Evolutionary conservation across 30 jellyfish, hydroid and myxozoan species (phyloP).

Genomic region (Hydra vulgaris): DNA sequence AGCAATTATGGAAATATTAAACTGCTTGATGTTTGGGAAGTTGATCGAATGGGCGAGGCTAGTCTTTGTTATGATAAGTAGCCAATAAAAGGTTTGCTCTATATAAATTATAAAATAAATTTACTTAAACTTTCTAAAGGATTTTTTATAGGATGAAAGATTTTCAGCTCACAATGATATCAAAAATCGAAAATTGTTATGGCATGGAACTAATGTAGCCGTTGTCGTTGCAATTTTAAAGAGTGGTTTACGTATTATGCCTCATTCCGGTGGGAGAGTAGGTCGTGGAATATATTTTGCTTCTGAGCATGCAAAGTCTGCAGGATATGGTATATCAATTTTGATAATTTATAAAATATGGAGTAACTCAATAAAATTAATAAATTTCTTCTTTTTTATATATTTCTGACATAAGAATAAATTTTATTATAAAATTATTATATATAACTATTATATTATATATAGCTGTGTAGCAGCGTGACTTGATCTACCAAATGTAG

Average conservation of each 20-base stretch:
- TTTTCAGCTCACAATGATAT: conserved; percentile 47
- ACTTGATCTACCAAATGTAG: no score
- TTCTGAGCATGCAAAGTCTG: conserved; percentile 81
- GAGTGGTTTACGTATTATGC: conserved; percentile 94
- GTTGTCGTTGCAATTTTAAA: conserved; percentile 90
- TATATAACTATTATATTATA: no score
- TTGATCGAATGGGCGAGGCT: conserved; percentile 59
- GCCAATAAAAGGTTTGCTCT: no score
- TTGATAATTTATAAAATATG: background rate
- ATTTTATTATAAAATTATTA: background rate
- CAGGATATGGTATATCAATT: conserved; percentile 57
- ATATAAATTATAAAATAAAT: no score
- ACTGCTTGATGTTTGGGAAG: conserved; percentile 78
- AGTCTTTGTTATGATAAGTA: background rate
- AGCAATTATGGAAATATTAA: conserved; percentile 11
- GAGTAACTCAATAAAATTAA: no score
- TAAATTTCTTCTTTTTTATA: background rate
- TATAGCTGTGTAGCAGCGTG: no score
- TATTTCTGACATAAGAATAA: no score
- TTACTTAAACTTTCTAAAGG: no score
- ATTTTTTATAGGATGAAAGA: conserved; percentile 48
- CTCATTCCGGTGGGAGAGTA: conserved; percentile 97
- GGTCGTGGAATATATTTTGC: conserved; percentile 96
- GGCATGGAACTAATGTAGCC: conserved; percentile 98
- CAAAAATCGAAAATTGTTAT: conserved; percentile 49